Evolutionary conservation across 2,113 vertebrate genomes (phyloP).

Genomic region (Leucosticte australis): DNA sequence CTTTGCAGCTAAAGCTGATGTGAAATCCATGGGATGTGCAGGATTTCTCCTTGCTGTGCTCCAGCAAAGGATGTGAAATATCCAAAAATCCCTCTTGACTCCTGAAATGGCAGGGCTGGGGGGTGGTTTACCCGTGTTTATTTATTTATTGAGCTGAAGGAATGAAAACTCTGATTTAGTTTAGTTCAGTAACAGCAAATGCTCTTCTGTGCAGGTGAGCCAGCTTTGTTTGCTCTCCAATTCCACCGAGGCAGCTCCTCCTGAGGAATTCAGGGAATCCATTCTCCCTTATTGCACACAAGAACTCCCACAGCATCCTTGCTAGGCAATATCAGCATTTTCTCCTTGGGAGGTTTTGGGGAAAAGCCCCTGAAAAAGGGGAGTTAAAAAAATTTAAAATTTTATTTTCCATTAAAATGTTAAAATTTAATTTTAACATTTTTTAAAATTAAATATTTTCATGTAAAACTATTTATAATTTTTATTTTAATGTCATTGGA

Average conservation of each 20-base stretch:
- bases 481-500: no score
- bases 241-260: background rate
- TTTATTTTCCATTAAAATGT: background rate
- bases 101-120: background rate
- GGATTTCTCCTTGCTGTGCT: background rate
- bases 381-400: background rate
- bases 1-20: accelerated
- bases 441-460: no score
- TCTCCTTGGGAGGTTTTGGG: background rate
- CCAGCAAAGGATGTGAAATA: background rate
- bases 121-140: background rate
- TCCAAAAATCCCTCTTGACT: background rate
- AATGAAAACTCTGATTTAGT: no score
- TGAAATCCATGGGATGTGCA: accelerated
- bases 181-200: background rate
- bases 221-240: background rate
- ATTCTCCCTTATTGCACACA: accelerated
- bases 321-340: background rate
- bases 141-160: background rate
- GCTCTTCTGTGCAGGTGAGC: background rate
- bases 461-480: background rate
- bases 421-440: background rate
- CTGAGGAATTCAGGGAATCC: background rate
- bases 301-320: background rate
- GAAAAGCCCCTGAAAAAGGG: background rate